These are phyloP conservation scores for Oreonectes daqikongensis DNA, from an alignment of 2,797 vertebrate genomes.

Conservation along the genomic window DNA sequence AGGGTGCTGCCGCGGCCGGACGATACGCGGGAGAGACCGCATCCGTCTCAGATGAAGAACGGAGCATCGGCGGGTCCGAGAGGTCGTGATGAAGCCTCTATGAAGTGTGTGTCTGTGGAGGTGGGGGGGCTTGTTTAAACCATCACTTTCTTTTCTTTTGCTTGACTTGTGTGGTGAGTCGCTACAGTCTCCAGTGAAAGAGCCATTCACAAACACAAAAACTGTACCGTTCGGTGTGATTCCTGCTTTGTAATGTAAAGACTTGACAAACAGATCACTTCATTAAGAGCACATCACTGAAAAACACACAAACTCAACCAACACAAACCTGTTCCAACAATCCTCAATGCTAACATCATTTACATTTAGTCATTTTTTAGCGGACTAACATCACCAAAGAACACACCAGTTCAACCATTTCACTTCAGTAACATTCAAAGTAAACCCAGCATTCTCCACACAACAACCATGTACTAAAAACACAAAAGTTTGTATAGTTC, in stretches of 20 bases:
- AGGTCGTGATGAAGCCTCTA: constrained; percentile 60
- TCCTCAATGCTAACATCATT: too few relatives aligned
- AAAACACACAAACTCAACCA: constrained; percentile 69
- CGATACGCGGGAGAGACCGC: constrained; percentile 60
- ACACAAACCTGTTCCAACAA: constrained; percentile 65
- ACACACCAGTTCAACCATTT: too few relatives aligned
- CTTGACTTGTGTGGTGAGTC: constrained; percentile 66
- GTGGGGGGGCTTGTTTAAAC: constrained; percentile 51
- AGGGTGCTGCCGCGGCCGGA: constrained; percentile 59
- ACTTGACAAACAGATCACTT: constrained; percentile 65
- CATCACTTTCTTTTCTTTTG: constrained; percentile 65
- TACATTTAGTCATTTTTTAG: too few relatives aligned
- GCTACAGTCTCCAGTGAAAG: constrained; percentile 73
- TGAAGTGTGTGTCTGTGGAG: constrained; percentile 11
- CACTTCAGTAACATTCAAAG: too few relatives aligned
- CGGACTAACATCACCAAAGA: too few relatives aligned
- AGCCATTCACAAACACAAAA: constrained; percentile 67
- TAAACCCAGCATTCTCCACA: too few relatives aligned
- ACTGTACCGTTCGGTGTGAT: constrained; percentile 74
- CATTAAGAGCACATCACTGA: constrained; percentile 67
- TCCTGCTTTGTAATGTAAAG: constrained; percentile 63
- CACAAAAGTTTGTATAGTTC: too few relatives aligned
- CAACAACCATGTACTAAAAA: too few relatives aligned
- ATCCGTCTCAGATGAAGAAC: constrained; percentile 69
- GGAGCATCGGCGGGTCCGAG: constrained; percentile 75